phyloP scores from a whole-genome alignment of 2,888 invertebrate genomes.

The Parnassius orleans region DNA sequence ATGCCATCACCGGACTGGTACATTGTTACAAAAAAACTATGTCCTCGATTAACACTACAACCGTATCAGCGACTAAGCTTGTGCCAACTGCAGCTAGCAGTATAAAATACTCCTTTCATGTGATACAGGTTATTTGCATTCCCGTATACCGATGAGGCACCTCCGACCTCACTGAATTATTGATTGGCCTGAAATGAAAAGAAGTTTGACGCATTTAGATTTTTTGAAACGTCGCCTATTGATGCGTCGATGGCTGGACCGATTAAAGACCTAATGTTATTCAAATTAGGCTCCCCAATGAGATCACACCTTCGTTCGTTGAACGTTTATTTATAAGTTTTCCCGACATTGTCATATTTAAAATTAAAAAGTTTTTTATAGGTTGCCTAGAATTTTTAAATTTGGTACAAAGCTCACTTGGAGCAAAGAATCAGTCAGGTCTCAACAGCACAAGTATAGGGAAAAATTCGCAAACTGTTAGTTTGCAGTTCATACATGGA shows the following conservation, averaged over 20 bases:
- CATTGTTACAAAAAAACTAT: slow-evolving; percentile 47
- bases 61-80: slow-evolving; percentile 1
- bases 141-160: slow-evolving; percentile 55
- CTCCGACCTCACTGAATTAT: slow-evolving; percentile 68
- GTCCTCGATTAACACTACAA: slow-evolving; percentile 4
- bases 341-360: too few relatives aligned
- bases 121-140: slow-evolving; percentile 32
- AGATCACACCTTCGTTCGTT: slow-evolving; percentile 2
- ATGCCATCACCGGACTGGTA: slow-evolving; percentile 48
- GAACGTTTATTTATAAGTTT: background rate
- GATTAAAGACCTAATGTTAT: slow-evolving; percentile 16
- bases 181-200: slow-evolving; percentile 47
- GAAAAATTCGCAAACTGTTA: too few relatives aligned
- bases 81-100: background rate
- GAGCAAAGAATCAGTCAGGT: too few relatives aligned
- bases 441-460: too few relatives aligned
- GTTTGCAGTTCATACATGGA: too few relatives aligned
- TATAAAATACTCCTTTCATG: background rate
- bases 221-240: slow-evolving; percentile 13
- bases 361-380: too few relatives aligned
- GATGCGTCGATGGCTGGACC: background rate
- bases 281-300: slow-evolving; percentile 7
- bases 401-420: too few relatives aligned
- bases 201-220: slow-evolving; percentile 41
- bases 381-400: too few relatives aligned